Conservation (phyloP, 2,888 invertebrate genomes). For the Drepana falcataria region DNA sequence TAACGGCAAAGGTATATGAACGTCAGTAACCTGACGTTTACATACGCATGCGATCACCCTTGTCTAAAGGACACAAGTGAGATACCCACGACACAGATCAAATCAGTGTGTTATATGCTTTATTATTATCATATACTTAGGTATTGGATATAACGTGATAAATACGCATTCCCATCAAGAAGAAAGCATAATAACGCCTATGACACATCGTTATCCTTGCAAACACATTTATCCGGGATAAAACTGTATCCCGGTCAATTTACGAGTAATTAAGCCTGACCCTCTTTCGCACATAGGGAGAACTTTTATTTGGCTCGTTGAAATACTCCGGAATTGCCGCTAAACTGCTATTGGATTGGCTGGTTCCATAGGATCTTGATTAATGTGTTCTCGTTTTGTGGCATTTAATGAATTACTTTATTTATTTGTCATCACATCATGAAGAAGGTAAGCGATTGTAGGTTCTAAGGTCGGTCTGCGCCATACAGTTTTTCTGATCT, state of each 20-base stretch:
- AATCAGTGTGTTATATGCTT: no score
- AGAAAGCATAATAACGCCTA: conserved; percentile 37
- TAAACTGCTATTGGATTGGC: conserved; percentile 61
- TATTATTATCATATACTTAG: no score
- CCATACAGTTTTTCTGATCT: no score
- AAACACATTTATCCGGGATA: conserved; percentile 60
- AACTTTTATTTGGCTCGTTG: conserved; percentile 70
- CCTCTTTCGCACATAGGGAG: conserved; percentile 69
- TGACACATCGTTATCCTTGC: conserved; percentile 54
- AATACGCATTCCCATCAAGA: conserved; percentile 1
- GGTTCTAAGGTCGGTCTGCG: no score
- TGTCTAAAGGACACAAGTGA: no score
- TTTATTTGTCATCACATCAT: no score
- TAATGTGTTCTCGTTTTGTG: conserved; percentile 34
- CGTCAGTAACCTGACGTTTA: no score
- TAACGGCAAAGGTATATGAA: no score
- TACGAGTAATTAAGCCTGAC: conserved; percentile 77
- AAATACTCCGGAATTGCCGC: conserved; percentile 54
- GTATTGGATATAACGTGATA: conserved; percentile 2
- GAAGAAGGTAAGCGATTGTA: no score
- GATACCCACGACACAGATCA: no score
- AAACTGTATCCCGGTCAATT: conserved; percentile 72
- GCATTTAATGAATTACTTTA: conserved; percentile 16
- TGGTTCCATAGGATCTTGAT: conserved; percentile 42
- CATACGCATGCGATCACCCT: no score